Evolutionary conservation across 2,113 vertebrate genomes (phyloP).

Genomic region (Thunnus thynnus): DNA sequence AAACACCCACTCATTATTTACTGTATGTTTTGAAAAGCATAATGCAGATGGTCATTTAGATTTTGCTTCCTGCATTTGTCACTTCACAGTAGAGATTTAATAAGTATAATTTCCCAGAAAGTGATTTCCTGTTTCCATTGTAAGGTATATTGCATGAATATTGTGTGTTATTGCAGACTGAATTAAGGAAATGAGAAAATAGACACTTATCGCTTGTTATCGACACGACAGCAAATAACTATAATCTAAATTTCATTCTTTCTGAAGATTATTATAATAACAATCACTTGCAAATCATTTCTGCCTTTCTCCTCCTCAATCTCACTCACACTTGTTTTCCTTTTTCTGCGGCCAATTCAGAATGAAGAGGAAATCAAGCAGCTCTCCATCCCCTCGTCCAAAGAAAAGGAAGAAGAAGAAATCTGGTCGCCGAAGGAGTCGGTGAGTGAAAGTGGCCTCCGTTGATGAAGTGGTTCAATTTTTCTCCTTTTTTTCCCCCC

Average conservation of each 20-base stretch:
- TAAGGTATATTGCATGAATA: constrained; percentile 8
- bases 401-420: constrained; percentile 99
- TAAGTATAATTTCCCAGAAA: constrained; percentile 37
- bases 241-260: constrained; percentile 57
- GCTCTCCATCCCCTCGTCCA: constrained; percentile 93
- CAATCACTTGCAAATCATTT: constrained; percentile 41
- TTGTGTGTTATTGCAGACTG: constrained; percentile 13
- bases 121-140: constrained; percentile 34
- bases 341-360: constrained; percentile 56
- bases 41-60: constrained; percentile 45
- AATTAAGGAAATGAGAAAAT: constrained; percentile 56
- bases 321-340: not conserved
- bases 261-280: constrained; percentile 41
- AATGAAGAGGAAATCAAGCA: constrained; percentile 90
- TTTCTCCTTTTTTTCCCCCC: not conserved
- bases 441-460: constrained; percentile 85
- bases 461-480: constrained; percentile 44
- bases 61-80: constrained; percentile 7
- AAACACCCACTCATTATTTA: constrained; percentile 24
- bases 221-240: constrained; percentile 47
- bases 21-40: not conserved
- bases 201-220: constrained; percentile 33
- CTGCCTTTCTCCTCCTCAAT: constrained; percentile 4
- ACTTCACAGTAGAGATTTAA: constrained; percentile 14
- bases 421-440: constrained; percentile 91